phyloP scores from a whole-genome alignment of 1,140 invertebrate genomes.

The Apis cerana region DNA sequence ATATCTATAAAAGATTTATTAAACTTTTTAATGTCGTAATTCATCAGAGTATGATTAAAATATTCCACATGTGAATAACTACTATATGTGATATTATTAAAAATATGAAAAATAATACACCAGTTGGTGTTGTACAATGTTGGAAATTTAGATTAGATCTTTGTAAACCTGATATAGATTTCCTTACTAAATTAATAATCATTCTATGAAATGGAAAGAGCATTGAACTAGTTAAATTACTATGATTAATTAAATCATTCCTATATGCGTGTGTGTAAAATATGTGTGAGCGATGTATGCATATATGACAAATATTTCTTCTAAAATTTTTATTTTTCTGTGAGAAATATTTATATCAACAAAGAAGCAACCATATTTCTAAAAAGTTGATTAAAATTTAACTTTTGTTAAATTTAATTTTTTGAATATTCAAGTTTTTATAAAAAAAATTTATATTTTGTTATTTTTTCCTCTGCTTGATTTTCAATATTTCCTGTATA shows the following conservation, averaged over 20 bases:
- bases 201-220: conserved; percentile 13
- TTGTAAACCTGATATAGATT: conserved; percentile 21
- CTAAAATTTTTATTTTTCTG: conserved; percentile 42
- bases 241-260: conserved; percentile 49
- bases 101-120: conserved; percentile 41
- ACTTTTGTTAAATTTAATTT: conserved; percentile 14
- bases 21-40: conserved; percentile 25
- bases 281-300: conserved; percentile 17
- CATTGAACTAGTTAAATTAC: conserved; percentile 31
- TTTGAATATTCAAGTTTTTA: conserved; percentile 20
- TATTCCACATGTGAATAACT: conserved; percentile 47
- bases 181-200: conserved; percentile 25
- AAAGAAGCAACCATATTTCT: conserved; percentile 6
- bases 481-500: not conserved
- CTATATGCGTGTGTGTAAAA: conserved; percentile 41
- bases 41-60: conserved; percentile 24
- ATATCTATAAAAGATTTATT: not conserved
- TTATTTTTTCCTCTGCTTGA: conserved; percentile 8
- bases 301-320: conserved; percentile 26
- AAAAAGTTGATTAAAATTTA: not conserved
- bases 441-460: conserved; percentile 18
- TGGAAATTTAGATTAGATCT: conserved; percentile 40
- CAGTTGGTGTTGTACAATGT: conserved; percentile 39
- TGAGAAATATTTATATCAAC: conserved; percentile 41
- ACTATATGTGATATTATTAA: conserved; percentile 51